Evolutionary conservation across 92 coral and sea anemone species (phyloP), one percentile per base, ranked within the genome.

Genomic region (Phenganax subtilis): DNA sequence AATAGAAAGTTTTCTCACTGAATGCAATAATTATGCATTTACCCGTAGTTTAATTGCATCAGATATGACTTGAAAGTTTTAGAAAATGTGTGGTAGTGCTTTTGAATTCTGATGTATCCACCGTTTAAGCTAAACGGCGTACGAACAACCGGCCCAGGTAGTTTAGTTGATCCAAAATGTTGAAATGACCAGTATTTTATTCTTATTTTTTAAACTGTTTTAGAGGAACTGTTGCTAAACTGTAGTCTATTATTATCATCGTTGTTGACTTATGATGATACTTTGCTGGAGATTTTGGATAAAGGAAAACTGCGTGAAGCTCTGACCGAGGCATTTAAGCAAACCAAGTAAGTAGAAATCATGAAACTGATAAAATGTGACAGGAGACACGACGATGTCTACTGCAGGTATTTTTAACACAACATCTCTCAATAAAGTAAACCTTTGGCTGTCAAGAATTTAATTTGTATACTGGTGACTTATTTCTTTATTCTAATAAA

Each of bases 291-390:
- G 53, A 20, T 79, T 7, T 7, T 47, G 51, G 73, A 79, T 65
- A 16, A 79, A 64, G 73, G 63, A 28, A 44, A 54, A 79, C 82
- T 94, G 51, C 90, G 86, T 54, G 89, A 75, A 28, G 97, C 98
- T 57, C 91, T 90, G 37, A 85, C 88, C 81, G 98, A 94, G 85
- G 90, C 96, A 0, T 78, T 94, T 88, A 92, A 92, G 61, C 98
- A 94, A 80, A 89, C 61, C 61, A 63, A 65, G 83, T 79, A 65
- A 79, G 62, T 27, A 20, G 25, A 29, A 69, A 37, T 37, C 47
- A 37, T 37, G 47, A 37, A 37, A 37, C 47, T 37, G 47, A 37
- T 37, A 37, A 37, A 37, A 37, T 37, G 5, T 37, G 47, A 37
- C 47, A 37, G 47, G 47, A 37, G 47, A 37, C 47, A 37, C 47